phyloP scores from a whole-genome alignment of 2,113 vertebrate species.

The Coregonus clupeaformis region DNA sequence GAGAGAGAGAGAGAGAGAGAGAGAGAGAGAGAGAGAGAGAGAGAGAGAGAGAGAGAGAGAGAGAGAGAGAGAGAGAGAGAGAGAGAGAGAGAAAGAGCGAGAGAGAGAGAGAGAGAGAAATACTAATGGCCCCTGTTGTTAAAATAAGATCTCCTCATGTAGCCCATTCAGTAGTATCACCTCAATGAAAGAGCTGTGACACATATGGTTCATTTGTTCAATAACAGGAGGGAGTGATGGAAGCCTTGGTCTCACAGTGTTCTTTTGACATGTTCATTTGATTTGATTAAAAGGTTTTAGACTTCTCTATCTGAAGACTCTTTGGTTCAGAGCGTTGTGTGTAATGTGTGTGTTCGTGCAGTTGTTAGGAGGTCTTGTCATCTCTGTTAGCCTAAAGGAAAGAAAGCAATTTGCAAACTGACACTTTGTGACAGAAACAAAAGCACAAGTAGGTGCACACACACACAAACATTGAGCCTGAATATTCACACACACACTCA shows the following conservation, averaged over 20 bases:
- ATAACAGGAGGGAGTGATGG: not conserved
- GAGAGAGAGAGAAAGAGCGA: not conserved
- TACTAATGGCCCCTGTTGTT: not conserved
- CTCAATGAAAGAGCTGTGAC: too few species aligned
- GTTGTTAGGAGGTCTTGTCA: slow-evolving; percentile 1
- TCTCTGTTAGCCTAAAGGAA: not conserved
- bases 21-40: not conserved
- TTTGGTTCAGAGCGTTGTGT: too few species aligned
- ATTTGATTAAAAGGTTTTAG: too few species aligned
- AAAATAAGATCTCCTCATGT: not conserved
- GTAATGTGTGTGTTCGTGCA: too few species aligned
- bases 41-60: not conserved
- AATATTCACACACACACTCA: slow-evolving; percentile 27
- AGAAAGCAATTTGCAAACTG: slow-evolving; percentile 5
- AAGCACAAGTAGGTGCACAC: not conserved
- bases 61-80: not conserved
- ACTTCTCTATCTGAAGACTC: too few species aligned
- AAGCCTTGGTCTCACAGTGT: not conserved
- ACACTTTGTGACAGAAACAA: not conserved
- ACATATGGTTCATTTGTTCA: too few species aligned
- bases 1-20: not conserved
- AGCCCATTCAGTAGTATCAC: too few species aligned
- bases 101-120: not conserved
- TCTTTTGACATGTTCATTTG: too few species aligned
- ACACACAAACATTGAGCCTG: slow-evolving; percentile 26